Evolutionary conservation across 1,140 invertebrate genomes (phyloP), one percentile per base, ranked within the genome.

Genomic region (Drosophila guanche): DNA sequence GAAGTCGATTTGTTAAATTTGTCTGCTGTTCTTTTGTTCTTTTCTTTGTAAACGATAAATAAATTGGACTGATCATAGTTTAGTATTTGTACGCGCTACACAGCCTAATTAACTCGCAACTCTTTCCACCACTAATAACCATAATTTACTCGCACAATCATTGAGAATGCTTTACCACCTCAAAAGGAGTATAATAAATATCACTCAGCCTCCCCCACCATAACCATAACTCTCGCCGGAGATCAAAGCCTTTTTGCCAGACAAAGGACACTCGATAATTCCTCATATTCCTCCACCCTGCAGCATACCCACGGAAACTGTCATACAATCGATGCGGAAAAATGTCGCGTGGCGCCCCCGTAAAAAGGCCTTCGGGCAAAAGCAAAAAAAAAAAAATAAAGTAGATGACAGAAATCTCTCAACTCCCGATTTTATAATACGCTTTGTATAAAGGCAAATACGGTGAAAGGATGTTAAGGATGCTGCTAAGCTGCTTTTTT

Each of bases 271-370:
- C 50, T 66, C 41, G 25, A 56, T 61, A 52, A 69, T 60, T 59
- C 54, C 27, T 41, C 20, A 47, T 52, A 42, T 46, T 22, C 29
- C 20, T 10, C 27, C 23, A 37, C 33, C 41, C 59, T 22, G 4
- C 10, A 7, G 16, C 29, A 51, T 42, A 29, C 20, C 29, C 3
- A 4, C 25, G 33, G 10, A 37, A 37, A 51, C 33, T 41, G 25
- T 20, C 27, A 42, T 52, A 63, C 66, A 79, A 72, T 85, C 63
- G 62, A 66, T 68, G 80, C 74, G 83, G 70, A 86, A 86, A 88
- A 81, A 81, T 86, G 81, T 88, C 81, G 74, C 81, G 81, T 86
- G 81, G 83, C 81, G 70, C 20, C 55, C 58, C 65, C 65, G 78
- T 68, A 50, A 75, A 84, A 73, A 81, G 75, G 58, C 77, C 65